A percentile compares a stretch with the other conserved stretches of the same genome.
These are phyloP conservation scores for Heterochromis multidens DNA, from an alignment of 2,113 vertebrate species.

Conservation along the genomic window DNA sequence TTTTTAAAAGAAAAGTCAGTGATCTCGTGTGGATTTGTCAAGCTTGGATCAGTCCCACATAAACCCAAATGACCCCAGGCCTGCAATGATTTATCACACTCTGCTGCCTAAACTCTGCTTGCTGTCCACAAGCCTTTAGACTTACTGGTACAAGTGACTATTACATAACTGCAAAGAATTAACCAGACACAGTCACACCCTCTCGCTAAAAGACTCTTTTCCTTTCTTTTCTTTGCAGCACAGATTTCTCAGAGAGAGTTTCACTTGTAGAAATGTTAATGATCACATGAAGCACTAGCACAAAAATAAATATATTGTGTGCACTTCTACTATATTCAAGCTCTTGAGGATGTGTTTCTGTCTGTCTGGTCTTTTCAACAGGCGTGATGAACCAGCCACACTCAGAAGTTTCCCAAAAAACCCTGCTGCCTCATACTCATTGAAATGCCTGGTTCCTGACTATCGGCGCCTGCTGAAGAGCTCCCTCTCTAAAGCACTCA, in stretches of 20 bases:
- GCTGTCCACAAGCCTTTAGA: conserved; percentile 30
- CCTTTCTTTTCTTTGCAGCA: not conserved
- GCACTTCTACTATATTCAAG: not conserved
- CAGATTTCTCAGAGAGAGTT: not conserved
- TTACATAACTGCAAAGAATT: conserved; percentile 56
- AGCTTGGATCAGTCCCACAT: conserved; percentile 39
- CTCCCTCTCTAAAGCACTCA: conserved; percentile 22
- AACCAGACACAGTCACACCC: conserved; percentile 38
- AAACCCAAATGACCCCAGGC: conserved; percentile 56
- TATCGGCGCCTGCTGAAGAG: not conserved
- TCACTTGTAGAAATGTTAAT: not conserved
- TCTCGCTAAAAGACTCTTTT: conserved; percentile 14
- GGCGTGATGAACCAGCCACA: conserved; percentile 28
- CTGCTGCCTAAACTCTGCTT: conserved; percentile 30
- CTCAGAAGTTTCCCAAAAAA: conserved; percentile 5
- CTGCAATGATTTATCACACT: conserved; percentile 43
- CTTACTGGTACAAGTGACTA: conserved; percentile 20
- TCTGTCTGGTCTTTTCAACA: not conserved
- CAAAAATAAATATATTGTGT: not conserved
- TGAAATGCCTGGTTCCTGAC: conserved; percentile 26
- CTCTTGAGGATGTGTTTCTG: not conserved
- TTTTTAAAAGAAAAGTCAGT: conserved; percentile 12
- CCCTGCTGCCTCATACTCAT: not conserved
- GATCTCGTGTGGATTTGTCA: conserved; percentile 50
- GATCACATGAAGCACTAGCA: not conserved